Evolutionary conservation across 37 sponge, comb jelly and placozoan species (phyloP).

Genomic region (Ianthella basta): DNA sequence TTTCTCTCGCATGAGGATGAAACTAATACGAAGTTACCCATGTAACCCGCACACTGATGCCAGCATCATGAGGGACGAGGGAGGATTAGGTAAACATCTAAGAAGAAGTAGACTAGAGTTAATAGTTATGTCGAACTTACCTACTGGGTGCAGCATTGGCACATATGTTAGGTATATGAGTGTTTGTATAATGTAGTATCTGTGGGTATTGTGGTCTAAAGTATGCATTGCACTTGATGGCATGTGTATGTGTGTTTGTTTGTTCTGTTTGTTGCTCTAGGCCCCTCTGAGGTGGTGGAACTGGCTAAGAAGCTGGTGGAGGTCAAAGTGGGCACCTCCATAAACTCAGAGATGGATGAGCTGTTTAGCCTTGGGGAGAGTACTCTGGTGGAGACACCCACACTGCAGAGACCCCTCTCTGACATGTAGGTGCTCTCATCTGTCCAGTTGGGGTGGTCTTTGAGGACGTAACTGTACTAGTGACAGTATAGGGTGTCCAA

Average conservation of each 20-base stretch:
- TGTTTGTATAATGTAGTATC: no score
- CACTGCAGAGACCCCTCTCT: background rate
- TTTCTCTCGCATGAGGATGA: conserved; percentile 88
- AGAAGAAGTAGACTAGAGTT: no score
- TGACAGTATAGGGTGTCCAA: no score
- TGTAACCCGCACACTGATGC: conserved; percentile 82
- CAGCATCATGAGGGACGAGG: conserved; percentile 73
- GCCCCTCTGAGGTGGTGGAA: background rate
- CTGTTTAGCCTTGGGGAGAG: background rate
- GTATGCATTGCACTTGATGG: background rate
- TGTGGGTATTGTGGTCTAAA: no score
- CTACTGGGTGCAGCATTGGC: no score
- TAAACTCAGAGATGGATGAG: background rate
- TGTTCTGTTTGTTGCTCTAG: background rate
- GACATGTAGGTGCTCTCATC: no score
- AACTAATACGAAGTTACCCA: conserved; percentile 60
- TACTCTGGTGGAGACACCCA: conserved; percentile 22
- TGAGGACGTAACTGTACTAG: no score
- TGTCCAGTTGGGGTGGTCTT: no score
- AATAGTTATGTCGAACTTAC: no score
- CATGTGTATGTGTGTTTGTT: no score
- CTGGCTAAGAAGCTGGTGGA: conserved; percentile 3
- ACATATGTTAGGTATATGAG: no score
- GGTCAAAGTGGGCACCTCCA: background rate
- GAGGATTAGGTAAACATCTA: background rate